phyloP scores from a whole-genome alignment of 2,888 invertebrate species.

The Drosophila vallismaia region DNA sequence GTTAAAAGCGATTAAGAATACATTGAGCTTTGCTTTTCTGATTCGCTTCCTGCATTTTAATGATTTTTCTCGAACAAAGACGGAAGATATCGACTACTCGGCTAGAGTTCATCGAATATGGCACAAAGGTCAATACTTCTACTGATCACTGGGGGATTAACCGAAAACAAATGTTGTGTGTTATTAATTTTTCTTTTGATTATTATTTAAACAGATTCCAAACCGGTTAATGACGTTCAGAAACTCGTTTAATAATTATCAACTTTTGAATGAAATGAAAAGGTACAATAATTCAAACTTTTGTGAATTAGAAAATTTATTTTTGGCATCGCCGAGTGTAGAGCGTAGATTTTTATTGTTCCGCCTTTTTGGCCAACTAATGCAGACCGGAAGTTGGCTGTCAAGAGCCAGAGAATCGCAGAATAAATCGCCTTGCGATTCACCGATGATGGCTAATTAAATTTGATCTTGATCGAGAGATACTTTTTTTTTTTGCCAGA shows the following conservation, averaged over 20 bases:
- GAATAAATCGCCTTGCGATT: slow-evolving; percentile 23
- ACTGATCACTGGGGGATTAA: slow-evolving; percentile 33
- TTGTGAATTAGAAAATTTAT: slow-evolving; percentile 20
- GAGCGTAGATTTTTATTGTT: slow-evolving; percentile 15
- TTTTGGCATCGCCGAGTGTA: slow-evolving; percentile 24
- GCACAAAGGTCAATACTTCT: slow-evolving; percentile 74
- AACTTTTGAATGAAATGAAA: slow-evolving; percentile 1
- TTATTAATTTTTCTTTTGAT: slow-evolving; percentile 24
- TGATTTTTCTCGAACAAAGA: slow-evolving; percentile 48
- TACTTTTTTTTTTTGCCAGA: background rate
- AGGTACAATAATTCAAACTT: slow-evolving; percentile 20
- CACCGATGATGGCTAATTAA: slow-evolving; percentile 31
- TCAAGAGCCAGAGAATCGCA: slow-evolving; percentile 3
- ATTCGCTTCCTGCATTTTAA: slow-evolving; percentile 48
- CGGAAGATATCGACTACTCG: slow-evolving; percentile 41
- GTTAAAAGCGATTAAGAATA: slow-evolving; percentile 51
- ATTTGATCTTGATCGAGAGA: slow-evolving; percentile 26
- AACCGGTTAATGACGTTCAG: slow-evolving; percentile 34
- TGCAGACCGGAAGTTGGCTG: slow-evolving; percentile 30
- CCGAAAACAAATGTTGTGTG: slow-evolving; percentile 24
- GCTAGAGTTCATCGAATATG: slow-evolving; percentile 44
- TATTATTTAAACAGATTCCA: background rate
- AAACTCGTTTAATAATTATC: slow-evolving; percentile 27
- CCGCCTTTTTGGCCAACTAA: slow-evolving; percentile 14
- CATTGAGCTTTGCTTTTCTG: slow-evolving; percentile 37